Evolutionary conservation across 2,888 invertebrate genomes (phyloP).

Genomic region (Linnaemya tessellans): DNA sequence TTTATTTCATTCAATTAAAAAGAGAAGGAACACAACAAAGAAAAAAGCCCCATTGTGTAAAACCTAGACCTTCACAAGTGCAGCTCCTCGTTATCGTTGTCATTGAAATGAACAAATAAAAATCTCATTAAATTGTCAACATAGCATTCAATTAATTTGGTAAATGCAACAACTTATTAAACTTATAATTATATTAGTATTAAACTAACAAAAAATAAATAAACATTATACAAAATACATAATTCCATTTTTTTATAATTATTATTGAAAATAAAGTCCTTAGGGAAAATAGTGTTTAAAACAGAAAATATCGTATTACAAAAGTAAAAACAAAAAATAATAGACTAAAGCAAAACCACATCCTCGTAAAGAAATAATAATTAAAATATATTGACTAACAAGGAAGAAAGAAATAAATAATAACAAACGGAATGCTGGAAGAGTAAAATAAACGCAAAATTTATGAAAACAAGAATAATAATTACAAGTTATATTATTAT

Average conservation of each 20-base stretch:
- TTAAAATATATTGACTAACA: conserved; percentile 37
- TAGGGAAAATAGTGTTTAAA: conserved; percentile 70
- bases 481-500: conserved; percentile 66
- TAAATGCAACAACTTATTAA: conserved; percentile 35
- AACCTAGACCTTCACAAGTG: conserved; percentile 67
- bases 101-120: conserved; percentile 58
- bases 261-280: conserved; percentile 60
- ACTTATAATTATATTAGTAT: conserved; percentile 37
- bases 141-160: conserved; percentile 63
- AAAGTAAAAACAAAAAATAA: conserved; percentile 48
- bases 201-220: conserved; percentile 22
- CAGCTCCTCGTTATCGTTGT: conserved; percentile 72
- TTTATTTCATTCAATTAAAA: neutral
- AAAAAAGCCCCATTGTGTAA: conserved; percentile 49
- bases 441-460: conserved; percentile 35
- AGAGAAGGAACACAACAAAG: neutral
- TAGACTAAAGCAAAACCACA: conserved; percentile 60
- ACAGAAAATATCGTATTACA: conserved; percentile 57
- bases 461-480: conserved; percentile 44
- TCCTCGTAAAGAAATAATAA: conserved; percentile 49
- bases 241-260: conserved; percentile 35
- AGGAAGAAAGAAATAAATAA: conserved; percentile 17
- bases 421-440: conserved; percentile 23
- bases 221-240: conserved; percentile 41
- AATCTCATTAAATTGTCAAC: conserved; percentile 60